These are phyloP conservation scores for Meghimatium bilineatum DNA, from an alignment of 2,888 invertebrate genomes.

Conservation along the genomic window DNA sequence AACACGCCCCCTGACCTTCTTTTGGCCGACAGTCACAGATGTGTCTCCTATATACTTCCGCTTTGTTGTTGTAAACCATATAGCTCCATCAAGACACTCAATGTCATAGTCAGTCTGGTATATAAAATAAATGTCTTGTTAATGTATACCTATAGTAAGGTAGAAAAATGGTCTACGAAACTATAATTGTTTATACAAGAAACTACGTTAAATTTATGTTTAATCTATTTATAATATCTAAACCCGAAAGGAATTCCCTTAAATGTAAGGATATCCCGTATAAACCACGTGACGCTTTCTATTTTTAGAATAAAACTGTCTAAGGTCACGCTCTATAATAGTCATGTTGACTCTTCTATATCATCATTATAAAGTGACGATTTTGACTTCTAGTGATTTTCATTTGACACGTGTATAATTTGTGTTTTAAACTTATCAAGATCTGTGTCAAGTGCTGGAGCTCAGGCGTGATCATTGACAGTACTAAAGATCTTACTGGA, in stretches of 20 bases:
- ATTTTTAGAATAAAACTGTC: background rate
- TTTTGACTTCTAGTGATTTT: too few species aligned
- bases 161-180: background rate
- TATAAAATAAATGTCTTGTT: background rate
- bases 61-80: background rate
- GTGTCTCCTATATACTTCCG: background rate
- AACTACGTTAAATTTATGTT: background rate
- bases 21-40: background rate
- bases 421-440: too few species aligned
- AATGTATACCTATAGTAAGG: background rate
- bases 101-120: too few species aligned
- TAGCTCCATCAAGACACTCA: too few species aligned
- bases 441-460: too few species aligned
- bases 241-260: background rate
- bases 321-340: too few species aligned
- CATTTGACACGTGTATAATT: too few species aligned
- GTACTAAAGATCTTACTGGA: too few species aligned
- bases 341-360: too few species aligned
- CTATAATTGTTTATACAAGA: too few species aligned
- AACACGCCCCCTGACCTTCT: constrained; percentile 12
- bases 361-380: too few species aligned
- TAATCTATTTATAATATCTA: background rate
- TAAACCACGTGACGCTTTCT: background rate
- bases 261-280: background rate
- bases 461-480: too few species aligned